Evolutionary conservation across 2,888 invertebrate species (phyloP).

Genomic region (Phyllotreta cruciferae): DNA sequence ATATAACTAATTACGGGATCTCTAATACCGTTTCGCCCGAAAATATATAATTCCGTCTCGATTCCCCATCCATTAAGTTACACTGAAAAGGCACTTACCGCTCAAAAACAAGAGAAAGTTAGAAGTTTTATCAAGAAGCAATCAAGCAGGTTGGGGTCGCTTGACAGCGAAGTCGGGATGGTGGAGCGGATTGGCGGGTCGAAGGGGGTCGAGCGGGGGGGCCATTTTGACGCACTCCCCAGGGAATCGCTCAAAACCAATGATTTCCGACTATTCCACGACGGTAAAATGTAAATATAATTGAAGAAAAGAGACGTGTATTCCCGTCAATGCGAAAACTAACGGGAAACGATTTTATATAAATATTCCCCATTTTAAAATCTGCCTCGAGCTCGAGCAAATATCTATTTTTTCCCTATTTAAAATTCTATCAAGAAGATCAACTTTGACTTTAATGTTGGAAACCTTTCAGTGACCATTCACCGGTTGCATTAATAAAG

Average conservation of each 20-base stretch:
- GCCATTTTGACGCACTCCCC: constrained; percentile 49
- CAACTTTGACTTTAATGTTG: too few relatives aligned
- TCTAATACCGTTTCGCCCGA: too few relatives aligned
- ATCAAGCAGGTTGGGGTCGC: constrained; percentile 41
- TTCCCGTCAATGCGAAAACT: too few relatives aligned
- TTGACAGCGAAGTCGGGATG: constrained; percentile 45
- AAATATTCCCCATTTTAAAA: too few relatives aligned
- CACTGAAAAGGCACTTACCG: constrained; percentile 35
- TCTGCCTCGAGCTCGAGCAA: too few relatives aligned
- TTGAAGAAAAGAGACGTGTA: constrained; percentile 16
- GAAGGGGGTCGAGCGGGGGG: constrained; percentile 38
- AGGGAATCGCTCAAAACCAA: constrained; percentile 33
- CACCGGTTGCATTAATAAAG: too few relatives aligned
- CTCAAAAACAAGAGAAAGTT: constrained; percentile 46
- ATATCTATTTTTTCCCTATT: too few relatives aligned
- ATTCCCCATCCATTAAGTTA: constrained; percentile 14
- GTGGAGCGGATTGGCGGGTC: not conserved
- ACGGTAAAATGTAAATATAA: constrained; percentile 32
- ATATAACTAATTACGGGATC: too few relatives aligned
- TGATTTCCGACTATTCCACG: constrained; percentile 31
- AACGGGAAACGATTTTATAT: too few relatives aligned
- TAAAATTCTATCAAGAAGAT: too few relatives aligned
- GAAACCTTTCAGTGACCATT: too few relatives aligned
- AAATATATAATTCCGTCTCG: too few relatives aligned
- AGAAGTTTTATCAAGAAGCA: constrained; percentile 44